These are phyloP conservation scores for Hapalemur alaotrensis DNA, from an alignment of 2,797 vertebrate genomes.

Conservation along the genomic window DNA sequence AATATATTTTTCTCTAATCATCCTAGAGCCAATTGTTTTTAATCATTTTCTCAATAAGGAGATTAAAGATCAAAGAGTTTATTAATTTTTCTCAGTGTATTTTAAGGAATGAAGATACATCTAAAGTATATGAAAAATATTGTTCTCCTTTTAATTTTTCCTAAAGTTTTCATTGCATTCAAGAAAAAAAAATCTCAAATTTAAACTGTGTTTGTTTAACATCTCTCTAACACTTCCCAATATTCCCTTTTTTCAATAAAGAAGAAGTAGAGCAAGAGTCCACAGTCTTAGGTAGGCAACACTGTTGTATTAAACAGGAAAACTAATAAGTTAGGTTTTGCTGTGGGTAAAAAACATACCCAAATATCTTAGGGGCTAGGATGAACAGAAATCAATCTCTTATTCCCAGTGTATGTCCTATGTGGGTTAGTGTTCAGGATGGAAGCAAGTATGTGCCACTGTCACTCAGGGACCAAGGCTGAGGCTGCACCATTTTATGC, in stretches of 20 bases:
- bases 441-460: neutral
- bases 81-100: neutral
- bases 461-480: too few species aligned
- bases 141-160: slow-evolving; percentile 5
- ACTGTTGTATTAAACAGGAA: neutral
- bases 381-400: neutral
- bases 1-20: neutral
- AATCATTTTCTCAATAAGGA: neutral
- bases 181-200: neutral
- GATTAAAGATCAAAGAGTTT: neutral
- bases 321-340: neutral
- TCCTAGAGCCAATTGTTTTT: neutral
- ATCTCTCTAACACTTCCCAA: neutral
- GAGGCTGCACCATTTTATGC: neutral
- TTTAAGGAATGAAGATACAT: neutral
- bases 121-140: neutral
- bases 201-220: neutral
- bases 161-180: neutral
- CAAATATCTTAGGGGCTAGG: neutral
- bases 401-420: neutral
- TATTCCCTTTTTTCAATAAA: neutral
- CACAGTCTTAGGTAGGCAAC: neutral
- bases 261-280: neutral
- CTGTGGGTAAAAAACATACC: neutral
- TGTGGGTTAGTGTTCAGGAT: neutral